Percentiles rank a stretch among this genome's conserved stretches.
These are phyloP conservation scores for Drosophila dunni DNA, from an alignment of 1,140 invertebrate genomes.

Conservation along the genomic window DNA sequence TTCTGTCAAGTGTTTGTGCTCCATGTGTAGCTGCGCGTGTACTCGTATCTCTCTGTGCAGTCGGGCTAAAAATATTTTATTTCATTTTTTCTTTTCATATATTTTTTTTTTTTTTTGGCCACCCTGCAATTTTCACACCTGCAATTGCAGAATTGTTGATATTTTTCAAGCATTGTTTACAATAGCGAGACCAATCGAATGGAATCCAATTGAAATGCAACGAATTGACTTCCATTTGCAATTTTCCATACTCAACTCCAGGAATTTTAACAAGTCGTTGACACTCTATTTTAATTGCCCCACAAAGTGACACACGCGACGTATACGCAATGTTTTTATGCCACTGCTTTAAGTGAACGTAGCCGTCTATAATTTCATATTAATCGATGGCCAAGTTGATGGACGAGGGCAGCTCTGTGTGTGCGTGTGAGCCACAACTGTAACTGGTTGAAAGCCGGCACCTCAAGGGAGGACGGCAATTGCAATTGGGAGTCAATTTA, in stretches of 20 bases:
- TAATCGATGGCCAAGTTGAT: slow-evolving; percentile 50
- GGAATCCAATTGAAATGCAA: slow-evolving; percentile 19
- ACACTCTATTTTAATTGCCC: slow-evolving; percentile 46
- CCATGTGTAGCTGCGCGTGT: slow-evolving; percentile 19
- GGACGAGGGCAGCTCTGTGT: slow-evolving; percentile 1
- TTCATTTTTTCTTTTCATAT: neutral
- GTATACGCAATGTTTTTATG: slow-evolving; percentile 57
- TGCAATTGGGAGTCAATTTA: slow-evolving; percentile 14
- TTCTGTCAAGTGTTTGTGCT: slow-evolving; percentile 25
- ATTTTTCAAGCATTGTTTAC: slow-evolving; percentile 53
- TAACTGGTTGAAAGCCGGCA: slow-evolving; percentile 26
- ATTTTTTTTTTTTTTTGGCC: slow-evolving; percentile 2
- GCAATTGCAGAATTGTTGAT: slow-evolving; percentile 29
- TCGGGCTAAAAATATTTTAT: slow-evolving; percentile 7
- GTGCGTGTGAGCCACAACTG: slow-evolving; percentile 5
- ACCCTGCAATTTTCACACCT: slow-evolving; percentile 38
- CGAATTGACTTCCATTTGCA: slow-evolving; percentile 39
- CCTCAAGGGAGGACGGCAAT: slow-evolving; percentile 28
- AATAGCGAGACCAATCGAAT: slow-evolving; percentile 16
- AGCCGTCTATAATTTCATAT: slow-evolving; percentile 42
- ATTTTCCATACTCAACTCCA: no score
- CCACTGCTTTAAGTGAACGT: slow-evolving; percentile 21
- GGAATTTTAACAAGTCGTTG: slow-evolving; percentile 22
- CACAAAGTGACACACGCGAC: slow-evolving; percentile 45
- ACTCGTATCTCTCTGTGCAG: slow-evolving; percentile 1